Evolutionary conservation across 2,113 vertebrate species (phyloP).

Genomic region (Psilopsiagon aurifrons): DNA sequence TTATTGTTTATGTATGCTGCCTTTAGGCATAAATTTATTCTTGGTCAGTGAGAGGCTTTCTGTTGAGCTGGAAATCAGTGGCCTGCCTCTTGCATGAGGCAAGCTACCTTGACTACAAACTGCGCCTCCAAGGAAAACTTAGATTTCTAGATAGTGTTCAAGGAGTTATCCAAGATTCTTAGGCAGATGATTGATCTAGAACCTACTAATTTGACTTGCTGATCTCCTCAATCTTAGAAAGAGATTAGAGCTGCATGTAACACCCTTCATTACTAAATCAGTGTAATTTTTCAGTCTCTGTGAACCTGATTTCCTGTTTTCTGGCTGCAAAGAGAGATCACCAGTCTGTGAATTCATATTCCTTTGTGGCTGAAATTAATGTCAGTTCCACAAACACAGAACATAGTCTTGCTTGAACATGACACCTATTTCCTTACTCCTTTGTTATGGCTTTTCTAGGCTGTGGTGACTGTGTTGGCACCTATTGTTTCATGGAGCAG

Average conservation of each 20-base stretch:
- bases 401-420: background rate
- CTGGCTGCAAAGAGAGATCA: background rate
- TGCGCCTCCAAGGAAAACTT: background rate
- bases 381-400: background rate
- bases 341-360: background rate
- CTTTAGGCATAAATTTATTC: background rate
- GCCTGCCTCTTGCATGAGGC: background rate
- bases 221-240: background rate
- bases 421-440: background rate
- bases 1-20: rapidly evolving
- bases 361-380: background rate
- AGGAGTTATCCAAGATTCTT: background rate
- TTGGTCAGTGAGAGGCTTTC: background rate
- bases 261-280: rapidly evolving
- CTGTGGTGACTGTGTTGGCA: background rate
- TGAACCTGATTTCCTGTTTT: background rate
- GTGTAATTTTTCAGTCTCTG: background rate
- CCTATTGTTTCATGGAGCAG: background rate
- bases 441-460: background rate
- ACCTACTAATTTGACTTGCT: background rate
- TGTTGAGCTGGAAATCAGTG: background rate
- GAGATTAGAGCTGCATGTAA: background rate
- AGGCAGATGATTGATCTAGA: background rate
- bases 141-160: background rate
- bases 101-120: background rate